A percentile compares a stretch with the other conserved stretches of the same genome.
These are phyloP conservation scores for Hyperoplus lanceolatus DNA, from an alignment of 2,797 vertebrate species.

Conservation along the genomic window DNA sequence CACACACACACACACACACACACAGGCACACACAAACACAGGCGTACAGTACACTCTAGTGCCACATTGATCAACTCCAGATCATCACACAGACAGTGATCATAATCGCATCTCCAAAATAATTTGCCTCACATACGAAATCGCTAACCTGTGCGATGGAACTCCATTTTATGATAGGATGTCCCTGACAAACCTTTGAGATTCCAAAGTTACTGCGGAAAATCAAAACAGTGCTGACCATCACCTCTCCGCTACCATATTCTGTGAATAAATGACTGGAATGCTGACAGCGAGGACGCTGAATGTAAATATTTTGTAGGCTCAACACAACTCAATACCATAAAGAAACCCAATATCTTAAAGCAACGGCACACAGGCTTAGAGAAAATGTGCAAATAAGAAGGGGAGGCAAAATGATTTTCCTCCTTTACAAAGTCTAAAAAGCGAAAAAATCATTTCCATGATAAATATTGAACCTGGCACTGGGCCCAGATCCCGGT, in stretches of 20 bases:
- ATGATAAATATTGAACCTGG: conserved; percentile 59
- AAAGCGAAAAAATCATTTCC: conserved; percentile 41
- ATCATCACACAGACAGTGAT: conserved; percentile 49
- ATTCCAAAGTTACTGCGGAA: conserved; percentile 2
- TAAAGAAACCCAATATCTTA: conserved; percentile 35
- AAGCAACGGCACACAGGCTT: conserved; percentile 22
- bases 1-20: too few relatives aligned
- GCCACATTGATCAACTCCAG: conserved; percentile 42
- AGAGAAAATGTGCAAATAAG: conserved; percentile 24
- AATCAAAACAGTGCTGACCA: conserved; percentile 19
- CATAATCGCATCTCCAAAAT: conserved; percentile 32
- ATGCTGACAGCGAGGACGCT: conserved; percentile 16
- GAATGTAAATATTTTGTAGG: conserved; percentile 47
- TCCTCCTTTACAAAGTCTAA: conserved; percentile 42
- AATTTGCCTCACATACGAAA: conserved; percentile 47
- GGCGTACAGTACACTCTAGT: conserved; percentile 42
- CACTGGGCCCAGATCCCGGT: conserved; percentile 20
- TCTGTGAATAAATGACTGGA: conserved; percentile 29
- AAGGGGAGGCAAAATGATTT: conserved; percentile 12
- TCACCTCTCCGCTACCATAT: conserved; percentile 12
- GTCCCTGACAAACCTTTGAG: conserved; percentile 7
- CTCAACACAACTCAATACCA: conserved; percentile 18
- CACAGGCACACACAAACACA: conserved; percentile 40
- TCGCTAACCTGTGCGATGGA: conserved; percentile 22
- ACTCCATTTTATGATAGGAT: conserved; percentile 21